A percentile compares a stretch with the other conserved stretches of the same genome.
These are phyloP conservation scores for Polydrusus tereticollis DNA, from an alignment of 2,888 invertebrate species.

Conservation along the genomic window DNA sequence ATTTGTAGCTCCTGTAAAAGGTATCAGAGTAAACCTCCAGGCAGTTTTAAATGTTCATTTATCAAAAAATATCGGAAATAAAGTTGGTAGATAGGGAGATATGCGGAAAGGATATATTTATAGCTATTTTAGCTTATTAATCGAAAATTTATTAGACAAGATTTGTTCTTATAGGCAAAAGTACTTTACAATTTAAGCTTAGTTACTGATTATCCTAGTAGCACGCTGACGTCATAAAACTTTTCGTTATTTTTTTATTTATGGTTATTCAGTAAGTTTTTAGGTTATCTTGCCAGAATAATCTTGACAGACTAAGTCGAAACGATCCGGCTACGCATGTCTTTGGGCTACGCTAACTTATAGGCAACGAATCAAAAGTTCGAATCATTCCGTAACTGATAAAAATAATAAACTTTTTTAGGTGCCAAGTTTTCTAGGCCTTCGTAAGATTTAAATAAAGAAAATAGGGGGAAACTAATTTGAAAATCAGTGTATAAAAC, in stretches of 20 bases:
- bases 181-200: too few relatives aligned
- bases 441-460: too few relatives aligned
- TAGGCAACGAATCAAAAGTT: not conserved
- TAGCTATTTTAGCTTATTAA: not conserved
- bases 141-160: too few relatives aligned
- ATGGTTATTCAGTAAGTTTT: too few relatives aligned
- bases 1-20: not conserved
- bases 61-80: constrained; percentile 2
- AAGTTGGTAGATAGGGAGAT: constrained; percentile 1
- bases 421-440: not conserved
- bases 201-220: too few relatives aligned
- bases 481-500: too few relatives aligned
- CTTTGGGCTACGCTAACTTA: too few relatives aligned
- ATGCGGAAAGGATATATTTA: not conserved
- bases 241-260: too few relatives aligned
- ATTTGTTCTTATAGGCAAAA: too few relatives aligned
- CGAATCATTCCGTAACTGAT: not conserved
- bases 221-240: too few relatives aligned
- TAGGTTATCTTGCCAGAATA: too few relatives aligned
- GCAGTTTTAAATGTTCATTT: not conserved
- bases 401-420: not conserved
- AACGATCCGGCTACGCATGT: not conserved
- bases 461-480: too few relatives aligned
- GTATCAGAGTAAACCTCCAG: not conserved
- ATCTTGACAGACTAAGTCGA: not conserved